Percentiles rank a stretch among this genome's conserved stretches.
Conservation (phyloP, 2,797 vertebrate genomes). For the Neopelma chrysocephalum region DNA sequence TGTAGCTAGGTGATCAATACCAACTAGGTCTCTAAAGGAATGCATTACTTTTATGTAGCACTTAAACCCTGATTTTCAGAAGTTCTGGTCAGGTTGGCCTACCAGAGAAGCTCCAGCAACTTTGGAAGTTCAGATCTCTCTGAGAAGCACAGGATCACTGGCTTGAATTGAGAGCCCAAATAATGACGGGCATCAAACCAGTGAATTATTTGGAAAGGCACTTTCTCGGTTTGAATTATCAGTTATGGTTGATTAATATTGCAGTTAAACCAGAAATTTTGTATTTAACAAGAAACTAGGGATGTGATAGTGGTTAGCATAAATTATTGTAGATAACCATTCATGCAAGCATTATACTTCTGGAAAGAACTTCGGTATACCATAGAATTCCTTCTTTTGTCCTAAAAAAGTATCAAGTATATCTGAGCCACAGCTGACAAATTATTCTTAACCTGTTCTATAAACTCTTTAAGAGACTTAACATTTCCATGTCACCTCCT, state of each 20-base stretch:
- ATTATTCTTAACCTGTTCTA: background rate
- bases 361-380: background rate
- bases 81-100: background rate
- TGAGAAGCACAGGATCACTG: background rate
- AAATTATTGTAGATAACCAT: background rate
- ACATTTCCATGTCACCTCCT: background rate
- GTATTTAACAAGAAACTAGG: background rate
- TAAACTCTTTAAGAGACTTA: background rate
- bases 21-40: background rate
- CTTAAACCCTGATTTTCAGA: background rate
- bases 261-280: background rate
- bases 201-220: background rate
- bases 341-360: background rate
- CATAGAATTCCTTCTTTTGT: background rate
- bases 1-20: background rate
- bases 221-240: background rate
- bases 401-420: background rate
- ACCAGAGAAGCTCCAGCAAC: background rate
- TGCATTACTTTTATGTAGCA: background rate
- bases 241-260: background rate
- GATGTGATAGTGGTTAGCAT: background rate
- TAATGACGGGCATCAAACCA: background rate
- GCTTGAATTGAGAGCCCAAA: background rate
- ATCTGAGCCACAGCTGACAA: background rate
- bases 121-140: background rate